These are phyloP conservation scores for Microhierax caerulescens DNA, from an alignment of 2,797 vertebrate species.

Conservation along the genomic window DNA sequence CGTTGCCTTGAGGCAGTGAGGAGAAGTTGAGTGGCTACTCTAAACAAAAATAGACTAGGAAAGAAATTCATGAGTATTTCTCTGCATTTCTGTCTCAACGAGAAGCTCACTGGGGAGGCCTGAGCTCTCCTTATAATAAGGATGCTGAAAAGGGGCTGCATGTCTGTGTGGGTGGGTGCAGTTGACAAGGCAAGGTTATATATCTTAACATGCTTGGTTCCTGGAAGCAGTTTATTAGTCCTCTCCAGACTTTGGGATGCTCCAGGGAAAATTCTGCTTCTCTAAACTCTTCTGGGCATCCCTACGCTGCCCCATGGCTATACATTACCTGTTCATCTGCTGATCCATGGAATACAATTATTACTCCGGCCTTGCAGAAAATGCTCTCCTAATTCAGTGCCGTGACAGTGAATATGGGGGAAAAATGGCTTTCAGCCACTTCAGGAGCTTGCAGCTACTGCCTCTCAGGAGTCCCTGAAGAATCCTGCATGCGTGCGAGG, in stretches of 20 bases:
- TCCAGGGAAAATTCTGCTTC: background rate
- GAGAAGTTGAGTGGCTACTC: background rate
- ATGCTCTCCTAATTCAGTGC: background rate
- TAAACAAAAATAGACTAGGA: background rate
- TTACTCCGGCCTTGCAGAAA: background rate
- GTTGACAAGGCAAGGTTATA: background rate
- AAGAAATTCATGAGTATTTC: background rate
- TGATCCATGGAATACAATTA: background rate
- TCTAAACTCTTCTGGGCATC: background rate
- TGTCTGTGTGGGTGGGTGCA: background rate
- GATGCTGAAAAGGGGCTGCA: background rate
- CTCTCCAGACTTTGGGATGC: background rate
- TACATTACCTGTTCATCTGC: background rate
- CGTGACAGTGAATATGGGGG: background rate
- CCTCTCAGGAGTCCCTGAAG: background rate
- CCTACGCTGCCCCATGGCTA: background rate
- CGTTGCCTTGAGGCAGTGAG: background rate
- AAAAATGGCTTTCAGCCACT: slow-evolving; percentile 8
- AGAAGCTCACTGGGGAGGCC: background rate
- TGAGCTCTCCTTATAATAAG: background rate
- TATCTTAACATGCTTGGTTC: background rate
- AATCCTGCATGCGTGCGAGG: background rate
- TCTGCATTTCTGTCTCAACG: background rate
- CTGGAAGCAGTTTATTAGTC: background rate
- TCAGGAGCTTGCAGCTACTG: background rate